Base-by-base conservation (phyloP, 35 echinoderm and acorn worm genomes). In the Acanthaster planci region DNA sequence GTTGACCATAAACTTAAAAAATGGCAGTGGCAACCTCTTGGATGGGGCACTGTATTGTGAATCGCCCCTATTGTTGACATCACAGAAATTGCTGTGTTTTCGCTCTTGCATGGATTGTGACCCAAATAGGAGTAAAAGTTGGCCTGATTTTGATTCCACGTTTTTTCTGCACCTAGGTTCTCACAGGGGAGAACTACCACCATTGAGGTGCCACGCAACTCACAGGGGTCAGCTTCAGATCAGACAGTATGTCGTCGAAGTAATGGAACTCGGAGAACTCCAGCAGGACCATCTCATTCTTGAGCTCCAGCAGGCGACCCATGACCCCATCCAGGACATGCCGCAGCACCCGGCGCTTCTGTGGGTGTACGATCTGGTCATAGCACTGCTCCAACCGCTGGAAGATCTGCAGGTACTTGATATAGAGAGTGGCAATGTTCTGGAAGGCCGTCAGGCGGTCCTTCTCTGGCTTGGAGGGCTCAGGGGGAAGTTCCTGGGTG, bases 171-270 rank as follows among this genome's bases (percentile, higher is more conserved):
- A n/a, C n/a, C n/a, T n/a, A n/a, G n/a, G n/a, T n/a, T n/a, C n/a
- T n/a, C n/a, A n/a, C n/a, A n/a, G n/a, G n/a, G n/a, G n/a, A n/a
- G n/a, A n/a, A n/a, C n/a, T n/a, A n/a, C n/a, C n/a, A n/a, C n/a
- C n/a, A n/a, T n/a, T n/a, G n/a, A n/a, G n/a, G n/a, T n/a, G n/a
- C n/a, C n/a, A n/a, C n/a, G n/a, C 60, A 68, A 72, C 96, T 99
- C 86, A 99, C 96, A 16, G 96, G 96, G 77, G 96, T 91, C 15
- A 99, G 76, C 55, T 99, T 99, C 30, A 99, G 84, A 81, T 99
- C 96, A 81, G 96, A 99, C 78, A 99, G 64, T 52, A 99, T 99
- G 76, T 99, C 96, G 89, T 99, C 96, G 92, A 99, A 99, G 64
- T 99, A 99, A 56, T 99, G 96, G 58, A 99, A 99, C 57, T 99